Base-by-base conservation (phyloP, 2,888 invertebrate genomes). In the Ornithoptera priamus region DNA sequence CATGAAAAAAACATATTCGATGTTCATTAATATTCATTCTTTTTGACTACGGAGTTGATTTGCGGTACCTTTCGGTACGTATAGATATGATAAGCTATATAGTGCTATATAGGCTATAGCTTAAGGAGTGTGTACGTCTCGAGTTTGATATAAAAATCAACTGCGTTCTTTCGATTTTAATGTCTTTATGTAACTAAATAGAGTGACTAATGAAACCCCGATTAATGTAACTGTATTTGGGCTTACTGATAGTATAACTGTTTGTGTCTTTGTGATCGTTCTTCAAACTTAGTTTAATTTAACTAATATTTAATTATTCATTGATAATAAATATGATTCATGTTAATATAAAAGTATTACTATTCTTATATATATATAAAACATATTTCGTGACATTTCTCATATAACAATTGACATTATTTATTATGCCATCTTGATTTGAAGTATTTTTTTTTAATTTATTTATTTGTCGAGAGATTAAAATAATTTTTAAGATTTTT, bases 401-500 rank as follows among this genome's bases (percentile, higher is more conserved):
- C 75, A 79, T 83, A 82, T 83, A 80, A 82, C 80, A 75, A 81
- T 81, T 84, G 83, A 82, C 80, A 77, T 86, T 87, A 88, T 88
- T 90, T 86, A 86, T 88, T 85, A 82, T 84, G 82, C 82, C 85
- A 84, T 84, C 81, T 79, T 85, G 81, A 87, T 85, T 86, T 86
- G 81, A 81, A 85, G 82, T 75, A n/a, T n/a, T 87, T 88, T 88
- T 88, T 86, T 88, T 90, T 90, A 89, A 46, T 46, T 46, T 15
- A 90, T 90, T 92, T 91, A 90, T 90, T 91, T 88, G 87, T 89
- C 90, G 84, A 89, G 89, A 88, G 86, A 92, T 90, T 91, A 92
- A 91, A 92, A 80, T 86, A 88, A 89, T 88, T 90, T 88, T 86
- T 89, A 90, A 89, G 87, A 82, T 77, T 69, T 62, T 67, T 58